Evolutionary conservation across 2,113 vertebrate species (phyloP), one percentile per base, ranked within the genome.

Genomic region (Hyperopisus bebe): DNA sequence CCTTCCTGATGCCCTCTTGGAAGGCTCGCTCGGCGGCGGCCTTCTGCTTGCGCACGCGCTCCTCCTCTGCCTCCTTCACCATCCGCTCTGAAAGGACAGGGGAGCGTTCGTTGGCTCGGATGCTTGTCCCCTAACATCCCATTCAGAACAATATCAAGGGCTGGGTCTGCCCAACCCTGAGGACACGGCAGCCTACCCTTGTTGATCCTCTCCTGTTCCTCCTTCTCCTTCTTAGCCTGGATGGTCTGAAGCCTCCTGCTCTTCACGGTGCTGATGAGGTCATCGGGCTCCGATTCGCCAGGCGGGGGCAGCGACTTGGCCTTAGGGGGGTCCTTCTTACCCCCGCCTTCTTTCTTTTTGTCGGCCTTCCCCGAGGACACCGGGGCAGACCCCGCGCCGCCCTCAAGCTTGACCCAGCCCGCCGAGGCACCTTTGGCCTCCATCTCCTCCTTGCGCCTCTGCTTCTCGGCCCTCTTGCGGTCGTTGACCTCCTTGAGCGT

Each of bases 201-300:
- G 93, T 97, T 97, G 91, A 96, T 96, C 88, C 97, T 95, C 91
- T 99, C 97, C 91, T 97, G 94, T 93, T 98, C 97, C 84, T 99
- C 98, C 11, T 97, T 98, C 27, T 98, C 97, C 91, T 97, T 98
- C 94, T 99, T 99, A 80, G 97, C 98, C 92, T 98, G 98, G 90
- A 98, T 97, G 88, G 97, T 93, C 93, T 97, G 97, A 88, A 99
- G 96, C 46, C 97, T 95, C 87, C 98, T 95, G 93, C 97, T 99
- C 93, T 99, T 99, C 91, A 99, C 97, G 0, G 97, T 96, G 90
- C 97, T 99, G 91, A 99, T 96, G 97, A 99, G 97, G 92, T 99
- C 98, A 55, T 98, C 98, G 0, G 96, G 92, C 90, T 97, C 96
- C 0, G 89, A 31, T 21, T 96, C 96, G 0, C 50, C n/a, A 31